A percentile compares a stretch with the other conserved stretches of the same genome.
These are phyloP conservation scores for Glandiceps talaboti DNA, from an alignment of 53 echinoderm and acorn worm species.

Conservation along the genomic window DNA sequence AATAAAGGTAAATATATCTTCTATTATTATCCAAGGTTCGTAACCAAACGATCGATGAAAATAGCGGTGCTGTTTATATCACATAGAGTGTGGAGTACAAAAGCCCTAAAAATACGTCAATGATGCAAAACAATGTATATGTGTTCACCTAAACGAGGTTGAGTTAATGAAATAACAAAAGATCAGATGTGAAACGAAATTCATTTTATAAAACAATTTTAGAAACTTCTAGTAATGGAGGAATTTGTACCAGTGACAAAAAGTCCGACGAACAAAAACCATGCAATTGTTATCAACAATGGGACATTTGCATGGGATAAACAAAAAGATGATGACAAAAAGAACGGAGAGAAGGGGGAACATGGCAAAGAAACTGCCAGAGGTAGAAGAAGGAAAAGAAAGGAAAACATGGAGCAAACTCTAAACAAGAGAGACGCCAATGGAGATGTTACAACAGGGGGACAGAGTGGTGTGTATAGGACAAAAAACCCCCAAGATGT, in stretches of 20 bases:
- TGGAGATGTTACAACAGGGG: not conserved
- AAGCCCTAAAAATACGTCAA: too few relatives aligned
- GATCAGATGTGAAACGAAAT: too few relatives aligned
- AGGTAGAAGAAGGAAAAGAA: not conserved
- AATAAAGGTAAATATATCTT: constrained; percentile 86
- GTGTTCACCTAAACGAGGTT: too few relatives aligned
- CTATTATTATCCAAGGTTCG: too few relatives aligned
- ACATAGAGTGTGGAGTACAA: too few relatives aligned
- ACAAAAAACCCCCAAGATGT: not conserved
- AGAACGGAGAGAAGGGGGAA: not conserved
- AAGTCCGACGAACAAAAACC: constrained; percentile 24
- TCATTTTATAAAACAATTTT: too few relatives aligned
- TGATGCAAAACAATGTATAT: too few relatives aligned
- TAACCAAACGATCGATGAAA: too few relatives aligned
- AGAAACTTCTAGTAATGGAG: constrained; percentile 62
- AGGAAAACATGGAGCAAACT: not conserved
- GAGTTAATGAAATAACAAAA: too few relatives aligned
- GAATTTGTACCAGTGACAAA: constrained; percentile 36
- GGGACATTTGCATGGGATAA: constrained; percentile 67
- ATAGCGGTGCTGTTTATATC: too few relatives aligned
- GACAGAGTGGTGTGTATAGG: not conserved
- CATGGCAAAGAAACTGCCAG: not conserved
- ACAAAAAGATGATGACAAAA: constrained; percentile 1
- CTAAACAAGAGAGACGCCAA: not conserved
- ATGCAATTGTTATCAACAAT: constrained; percentile 29